Percentiles rank a stretch among this genome's conserved stretches.
Evolutionary conservation across 2,888 invertebrate genomes (phyloP).

Genomic region (Dryococelus australis): DNA sequence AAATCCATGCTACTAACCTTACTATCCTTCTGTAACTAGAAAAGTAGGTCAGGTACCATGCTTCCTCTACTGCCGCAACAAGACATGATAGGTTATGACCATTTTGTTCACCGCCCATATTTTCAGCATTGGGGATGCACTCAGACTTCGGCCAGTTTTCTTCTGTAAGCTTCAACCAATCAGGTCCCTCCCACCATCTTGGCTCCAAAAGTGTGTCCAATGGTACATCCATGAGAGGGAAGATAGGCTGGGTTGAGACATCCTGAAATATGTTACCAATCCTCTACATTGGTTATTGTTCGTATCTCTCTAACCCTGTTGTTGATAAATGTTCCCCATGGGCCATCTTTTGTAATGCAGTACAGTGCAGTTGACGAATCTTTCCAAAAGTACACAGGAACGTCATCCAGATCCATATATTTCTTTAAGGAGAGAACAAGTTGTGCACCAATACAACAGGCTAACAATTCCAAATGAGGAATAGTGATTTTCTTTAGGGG

Average conservation of each 20-base stretch:
- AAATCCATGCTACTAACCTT: not conserved
- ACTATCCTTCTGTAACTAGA: not conserved
- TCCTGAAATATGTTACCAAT: conserved; percentile 48
- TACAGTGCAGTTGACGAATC: conserved; percentile 45
- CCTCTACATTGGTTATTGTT: not conserved
- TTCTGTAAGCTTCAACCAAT: not conserved
- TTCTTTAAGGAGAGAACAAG: not conserved
- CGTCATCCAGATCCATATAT: conserved; percentile 10
- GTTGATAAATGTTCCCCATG: conserved; percentile 47
- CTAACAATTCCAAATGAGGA: conserved; percentile 46
- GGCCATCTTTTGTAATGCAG: conserved; percentile 43
- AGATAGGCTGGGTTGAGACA: conserved; percentile 47
- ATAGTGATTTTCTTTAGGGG: conserved; percentile 43
- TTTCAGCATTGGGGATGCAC: not conserved
- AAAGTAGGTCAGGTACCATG: not conserved
- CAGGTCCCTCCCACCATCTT: conserved; percentile 47
- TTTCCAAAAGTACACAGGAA: conserved; percentile 37
- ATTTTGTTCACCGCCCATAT: not conserved
- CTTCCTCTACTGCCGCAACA: too few species aligned
- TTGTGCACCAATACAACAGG: conserved; percentile 44
- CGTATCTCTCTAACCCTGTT: conserved; percentile 43
- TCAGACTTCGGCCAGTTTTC: not conserved
- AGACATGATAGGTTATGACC: not conserved
- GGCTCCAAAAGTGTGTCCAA: conserved; percentile 28
- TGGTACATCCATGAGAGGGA: conserved; percentile 44